phyloP scores from a whole-genome alignment of 2,888 invertebrate species.

The Eupithecia pulchellata region DNA sequence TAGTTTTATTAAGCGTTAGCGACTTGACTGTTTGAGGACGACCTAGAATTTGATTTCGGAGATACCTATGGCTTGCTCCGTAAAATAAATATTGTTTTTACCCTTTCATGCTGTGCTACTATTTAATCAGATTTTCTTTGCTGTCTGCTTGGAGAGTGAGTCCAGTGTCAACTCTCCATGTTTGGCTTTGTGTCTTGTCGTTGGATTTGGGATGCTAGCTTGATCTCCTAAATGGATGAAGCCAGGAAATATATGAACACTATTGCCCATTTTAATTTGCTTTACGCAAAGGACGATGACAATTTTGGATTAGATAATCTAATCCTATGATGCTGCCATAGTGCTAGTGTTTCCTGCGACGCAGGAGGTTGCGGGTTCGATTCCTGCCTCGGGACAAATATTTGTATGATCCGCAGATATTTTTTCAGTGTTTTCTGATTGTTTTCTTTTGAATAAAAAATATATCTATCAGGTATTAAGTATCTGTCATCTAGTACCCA shows the following conservation, averaged over 20 bases:
- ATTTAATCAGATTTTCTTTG: neutral
- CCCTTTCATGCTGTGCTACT: conserved; percentile 2
- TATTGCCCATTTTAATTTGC: neutral
- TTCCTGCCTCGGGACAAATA: no score
- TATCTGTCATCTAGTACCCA: no score
- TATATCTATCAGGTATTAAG: no score
- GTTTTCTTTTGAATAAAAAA: no score
- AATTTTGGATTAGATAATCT: no score
- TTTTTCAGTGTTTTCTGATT: no score
- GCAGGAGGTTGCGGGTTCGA: no score
- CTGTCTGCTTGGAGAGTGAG: neutral
- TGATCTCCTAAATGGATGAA: neutral
- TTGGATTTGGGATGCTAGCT: neutral
- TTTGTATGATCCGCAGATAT: no score
- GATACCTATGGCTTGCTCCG: neutral
- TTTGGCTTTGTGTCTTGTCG: neutral
- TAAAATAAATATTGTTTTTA: neutral
- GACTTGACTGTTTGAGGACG: no score
- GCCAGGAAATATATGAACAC: neutral
- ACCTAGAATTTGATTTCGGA: neutral
- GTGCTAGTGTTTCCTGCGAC: no score
- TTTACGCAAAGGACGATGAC: no score
- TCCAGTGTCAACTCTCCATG: neutral
- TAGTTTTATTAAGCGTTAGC: neutral
- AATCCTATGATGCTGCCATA: no score